Evolutionary conservation across 2,888 invertebrate genomes (phyloP).

Genomic region (Mesoligia furuncula): DNA sequence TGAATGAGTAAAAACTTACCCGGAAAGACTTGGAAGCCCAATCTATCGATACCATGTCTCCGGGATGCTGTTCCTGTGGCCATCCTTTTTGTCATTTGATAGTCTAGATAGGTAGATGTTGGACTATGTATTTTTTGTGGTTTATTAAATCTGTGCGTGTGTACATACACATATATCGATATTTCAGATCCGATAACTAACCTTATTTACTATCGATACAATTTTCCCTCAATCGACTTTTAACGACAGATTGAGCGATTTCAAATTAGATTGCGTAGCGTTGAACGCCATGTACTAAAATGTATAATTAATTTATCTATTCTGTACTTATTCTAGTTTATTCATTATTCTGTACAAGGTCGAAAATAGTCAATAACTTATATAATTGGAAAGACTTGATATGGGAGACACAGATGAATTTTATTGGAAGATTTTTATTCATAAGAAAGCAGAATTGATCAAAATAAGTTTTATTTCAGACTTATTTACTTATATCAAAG

Average conservation of each 20-base stretch:
- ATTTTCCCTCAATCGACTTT: neutral
- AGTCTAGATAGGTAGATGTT: neutral
- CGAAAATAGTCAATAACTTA: slow-evolving; percentile 38
- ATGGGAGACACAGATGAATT: slow-evolving; percentile 16
- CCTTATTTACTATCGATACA: neutral
- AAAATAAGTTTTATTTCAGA: neutral
- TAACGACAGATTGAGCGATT: slow-evolving; percentile 4
- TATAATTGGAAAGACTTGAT: slow-evolving; percentile 29
- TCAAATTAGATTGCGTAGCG: slow-evolving; percentile 16
- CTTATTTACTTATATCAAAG: neutral
- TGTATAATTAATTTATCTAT: slow-evolving; percentile 26
- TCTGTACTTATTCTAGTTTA: slow-evolving; percentile 45
- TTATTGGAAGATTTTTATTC: slow-evolving; percentile 5
- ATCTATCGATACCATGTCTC: neutral
- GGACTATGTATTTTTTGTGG: neutral
- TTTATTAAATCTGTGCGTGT: neutral
- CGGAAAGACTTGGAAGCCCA: neutral
- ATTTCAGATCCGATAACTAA: neutral
- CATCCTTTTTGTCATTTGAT: neutral
- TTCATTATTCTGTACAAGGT: slow-evolving; percentile 46
- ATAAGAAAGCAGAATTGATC: neutral
- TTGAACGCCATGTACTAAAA: slow-evolving; percentile 18
- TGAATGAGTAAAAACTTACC: slow-evolving; percentile 1
- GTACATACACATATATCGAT: neutral
- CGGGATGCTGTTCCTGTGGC: too few species aligned